Evolutionary conservation across 2,888 invertebrate species (phyloP).

Genomic region (Chrysopilus asiliformis): DNA sequence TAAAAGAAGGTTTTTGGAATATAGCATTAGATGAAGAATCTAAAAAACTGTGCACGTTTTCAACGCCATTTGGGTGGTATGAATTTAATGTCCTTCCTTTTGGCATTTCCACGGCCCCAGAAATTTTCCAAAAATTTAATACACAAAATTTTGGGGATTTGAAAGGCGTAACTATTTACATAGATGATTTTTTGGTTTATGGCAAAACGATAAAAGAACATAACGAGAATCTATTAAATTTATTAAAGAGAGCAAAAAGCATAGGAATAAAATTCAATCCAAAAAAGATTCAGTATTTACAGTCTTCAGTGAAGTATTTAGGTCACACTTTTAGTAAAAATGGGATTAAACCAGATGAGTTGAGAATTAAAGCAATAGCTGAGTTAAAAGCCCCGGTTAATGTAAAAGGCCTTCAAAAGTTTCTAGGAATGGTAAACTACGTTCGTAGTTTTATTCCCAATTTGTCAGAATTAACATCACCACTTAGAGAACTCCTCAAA

Average conservation of each 20-base stretch:
- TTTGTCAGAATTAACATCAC: constrained; percentile 11
- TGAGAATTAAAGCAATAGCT: constrained; percentile 13
- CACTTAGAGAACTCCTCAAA: constrained; percentile 8
- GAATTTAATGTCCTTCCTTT: too few species aligned
- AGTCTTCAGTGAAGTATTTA: constrained; percentile 14
- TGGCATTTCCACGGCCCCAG: background rate
- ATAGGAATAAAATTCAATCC: constrained; percentile 9
- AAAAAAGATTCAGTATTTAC: constrained; percentile 12
- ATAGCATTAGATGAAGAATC: constrained; percentile 16
- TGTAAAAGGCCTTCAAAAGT: constrained; percentile 11
- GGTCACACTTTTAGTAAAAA: constrained; percentile 16
- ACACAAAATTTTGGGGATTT: background rate
- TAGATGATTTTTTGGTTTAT: constrained; percentile 7
- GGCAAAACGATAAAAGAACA: constrained; percentile 6
- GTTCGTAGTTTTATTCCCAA: constrained; percentile 13
- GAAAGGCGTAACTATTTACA: constrained; percentile 7
- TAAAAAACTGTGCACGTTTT: too few species aligned
- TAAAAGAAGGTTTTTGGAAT: constrained; percentile 16
- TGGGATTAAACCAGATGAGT: constrained; percentile 12
- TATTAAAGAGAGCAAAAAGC: constrained; percentile 6
- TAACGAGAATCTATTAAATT: constrained; percentile 1
- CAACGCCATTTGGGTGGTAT: too few species aligned
- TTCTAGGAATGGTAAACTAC: constrained; percentile 16
- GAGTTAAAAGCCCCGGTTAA: constrained; percentile 10
- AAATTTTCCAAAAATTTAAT: background rate